A percentile compares a stretch with the other conserved stretches of the same genome.
Evolutionary conservation across 2,113 vertebrate genomes (phyloP).

Genomic region (Ondatra zibethicus): DNA sequence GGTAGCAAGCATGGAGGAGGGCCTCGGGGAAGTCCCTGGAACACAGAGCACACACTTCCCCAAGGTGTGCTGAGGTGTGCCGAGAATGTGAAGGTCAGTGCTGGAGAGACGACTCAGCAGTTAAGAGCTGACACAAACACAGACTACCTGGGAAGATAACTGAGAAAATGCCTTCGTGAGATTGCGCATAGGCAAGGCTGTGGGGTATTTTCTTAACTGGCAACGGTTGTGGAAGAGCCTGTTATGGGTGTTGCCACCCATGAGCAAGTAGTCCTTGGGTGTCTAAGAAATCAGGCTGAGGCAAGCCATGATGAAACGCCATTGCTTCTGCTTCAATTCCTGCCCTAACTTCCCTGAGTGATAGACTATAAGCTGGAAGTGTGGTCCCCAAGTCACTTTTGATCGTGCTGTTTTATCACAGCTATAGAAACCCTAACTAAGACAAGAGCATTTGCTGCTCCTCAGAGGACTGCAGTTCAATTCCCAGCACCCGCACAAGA

Average conservation of each 20-base stretch:
- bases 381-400: no score
- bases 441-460: no score
- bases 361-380: not conserved
- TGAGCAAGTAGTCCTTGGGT: not conserved
- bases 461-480: no score
- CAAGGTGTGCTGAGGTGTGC: not conserved
- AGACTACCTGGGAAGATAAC: not conserved
- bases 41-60: not conserved
- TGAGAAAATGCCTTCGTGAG: not conserved
- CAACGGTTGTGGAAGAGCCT: not conserved
- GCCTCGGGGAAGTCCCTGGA: rapidly evolving
- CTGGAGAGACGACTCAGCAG: not conserved
- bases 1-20: rapidly evolving
- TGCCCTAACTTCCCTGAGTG: not conserved
- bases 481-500: not conserved
- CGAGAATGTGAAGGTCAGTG: not conserved
- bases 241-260: not conserved
- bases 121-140: not conserved
- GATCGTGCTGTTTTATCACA: not conserved
- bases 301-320: not conserved
- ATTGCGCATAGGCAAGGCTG: not conserved
- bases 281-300: not conserved
- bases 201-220: not conserved
- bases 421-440: not conserved
- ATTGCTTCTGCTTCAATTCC: not conserved